Conservation (phyloP, 2,797 vertebrate species). For the Pangasius sanitwongsei region DNA sequence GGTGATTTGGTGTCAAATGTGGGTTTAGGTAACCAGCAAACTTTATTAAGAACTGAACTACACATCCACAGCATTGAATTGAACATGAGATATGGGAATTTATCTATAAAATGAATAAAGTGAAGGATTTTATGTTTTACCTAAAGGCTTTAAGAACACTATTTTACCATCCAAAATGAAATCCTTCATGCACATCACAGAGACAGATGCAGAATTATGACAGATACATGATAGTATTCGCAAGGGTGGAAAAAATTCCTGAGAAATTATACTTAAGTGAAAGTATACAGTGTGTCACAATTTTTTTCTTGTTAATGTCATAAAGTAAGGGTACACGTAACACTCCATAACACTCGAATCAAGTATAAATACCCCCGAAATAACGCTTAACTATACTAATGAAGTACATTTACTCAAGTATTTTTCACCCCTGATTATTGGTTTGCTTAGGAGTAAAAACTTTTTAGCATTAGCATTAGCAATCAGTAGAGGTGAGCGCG, state of each 20-base stretch:
- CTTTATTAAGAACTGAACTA: neutral
- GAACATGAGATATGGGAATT: neutral
- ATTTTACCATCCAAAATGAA: neutral
- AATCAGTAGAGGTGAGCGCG: neutral
- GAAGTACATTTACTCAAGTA: neutral
- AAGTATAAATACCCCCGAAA: neutral
- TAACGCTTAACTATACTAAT: neutral
- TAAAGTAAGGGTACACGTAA: neutral
- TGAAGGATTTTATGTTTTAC: neutral
- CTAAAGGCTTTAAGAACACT: neutral
- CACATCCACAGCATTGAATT: neutral
- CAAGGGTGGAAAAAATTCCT: neutral
- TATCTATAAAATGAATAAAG: neutral
- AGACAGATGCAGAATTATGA: neutral
- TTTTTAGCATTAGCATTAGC: neutral
- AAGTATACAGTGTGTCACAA: neutral
- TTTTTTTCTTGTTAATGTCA: neutral
- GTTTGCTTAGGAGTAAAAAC: neutral
- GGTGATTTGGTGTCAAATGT: neutral
- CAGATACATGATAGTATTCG: neutral
- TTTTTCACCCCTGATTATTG: constrained; percentile 1
- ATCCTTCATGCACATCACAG: neutral
- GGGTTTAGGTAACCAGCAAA: neutral
- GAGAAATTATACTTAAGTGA: neutral
- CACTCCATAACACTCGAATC: neutral